A percentile compares a stretch with the other conserved stretches of the same genome.
Conservation (phyloP, 2,888 invertebrate genomes). For the Diplazon laetatorius region DNA sequence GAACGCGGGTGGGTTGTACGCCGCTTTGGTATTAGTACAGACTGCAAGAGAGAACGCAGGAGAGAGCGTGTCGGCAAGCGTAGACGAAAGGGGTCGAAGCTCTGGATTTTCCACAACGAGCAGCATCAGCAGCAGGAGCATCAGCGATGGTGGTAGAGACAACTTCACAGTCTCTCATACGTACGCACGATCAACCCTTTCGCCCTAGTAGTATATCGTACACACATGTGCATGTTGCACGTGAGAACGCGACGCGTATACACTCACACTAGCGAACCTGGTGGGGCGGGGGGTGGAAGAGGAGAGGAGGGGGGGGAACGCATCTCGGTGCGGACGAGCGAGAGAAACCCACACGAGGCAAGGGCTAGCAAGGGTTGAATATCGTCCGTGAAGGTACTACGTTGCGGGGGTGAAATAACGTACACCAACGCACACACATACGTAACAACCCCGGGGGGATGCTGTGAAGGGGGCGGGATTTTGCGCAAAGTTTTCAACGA, state of each 20-base stretch:
- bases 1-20: slow-evolving; percentile 3
- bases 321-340: slow-evolving; percentile 41
- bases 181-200: neutral
- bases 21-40: slow-evolving; percentile 21
- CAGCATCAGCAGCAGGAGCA: no score
- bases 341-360: slow-evolving; percentile 16
- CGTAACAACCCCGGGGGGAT: slow-evolving; percentile 55
- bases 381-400: slow-evolving; percentile 32
- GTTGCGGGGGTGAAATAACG: slow-evolving; percentile 43
- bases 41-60: slow-evolving; percentile 14
- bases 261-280: slow-evolving; percentile 1
- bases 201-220: neutral
- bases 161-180: slow-evolving; percentile 6
- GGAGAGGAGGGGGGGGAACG: no score
- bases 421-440: no score
- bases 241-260: slow-evolving; percentile 12
- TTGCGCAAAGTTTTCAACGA: slow-evolving; percentile 82
- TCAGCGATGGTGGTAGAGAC: neutral
- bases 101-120: slow-evolving; percentile 18
- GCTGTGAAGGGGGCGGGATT: slow-evolving; percentile 73
- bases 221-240: slow-evolving; percentile 21
- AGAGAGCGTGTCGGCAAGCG: neutral
- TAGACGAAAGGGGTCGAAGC: neutral
- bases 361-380: slow-evolving; percentile 44
- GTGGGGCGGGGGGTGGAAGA: no score